phyloP scores from a whole-genome alignment of 2,113 vertebrate genomes.

The Sander vitreus region DNA sequence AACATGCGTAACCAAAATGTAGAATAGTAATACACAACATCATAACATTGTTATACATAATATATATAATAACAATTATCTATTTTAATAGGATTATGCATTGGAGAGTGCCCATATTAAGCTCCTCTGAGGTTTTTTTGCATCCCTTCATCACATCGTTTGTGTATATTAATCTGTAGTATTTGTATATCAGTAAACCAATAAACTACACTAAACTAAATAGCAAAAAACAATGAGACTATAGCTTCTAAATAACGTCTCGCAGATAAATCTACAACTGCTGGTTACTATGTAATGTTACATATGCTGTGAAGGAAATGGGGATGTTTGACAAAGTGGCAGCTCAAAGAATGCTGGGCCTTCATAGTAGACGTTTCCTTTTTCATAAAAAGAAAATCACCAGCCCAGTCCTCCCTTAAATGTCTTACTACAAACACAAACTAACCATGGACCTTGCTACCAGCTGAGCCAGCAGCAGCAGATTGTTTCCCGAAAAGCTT shows the following conservation, averaged over 20 bases:
- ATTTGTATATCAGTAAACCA: too few relatives aligned
- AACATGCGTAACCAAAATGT: slow-evolving; percentile 6
- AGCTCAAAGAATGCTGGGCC: not conserved
- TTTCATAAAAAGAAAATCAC: not conserved
- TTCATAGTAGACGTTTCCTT: not conserved
- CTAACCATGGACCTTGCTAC: not conserved
- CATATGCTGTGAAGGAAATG: not conserved
- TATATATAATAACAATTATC: too few relatives aligned
- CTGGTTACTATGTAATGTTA: not conserved
- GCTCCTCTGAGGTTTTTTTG: too few relatives aligned
- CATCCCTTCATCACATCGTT: too few relatives aligned
- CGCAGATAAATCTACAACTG: not conserved
- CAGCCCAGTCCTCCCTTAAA: not conserved
- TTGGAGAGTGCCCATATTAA: too few relatives aligned
- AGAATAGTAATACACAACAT: slow-evolving; percentile 1
- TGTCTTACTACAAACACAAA: not conserved
- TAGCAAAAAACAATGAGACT: not conserved
- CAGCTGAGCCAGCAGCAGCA: too few relatives aligned
- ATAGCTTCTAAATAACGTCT: not conserved
- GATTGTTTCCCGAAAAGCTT: not conserved
- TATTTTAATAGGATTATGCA: too few relatives aligned
- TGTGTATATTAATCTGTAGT: too few relatives aligned
- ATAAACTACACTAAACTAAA: too few relatives aligned
- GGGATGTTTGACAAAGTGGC: not conserved
- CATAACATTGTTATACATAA: too few relatives aligned